A percentile compares a stretch with the other conserved stretches of the same genome.
Evolutionary conservation across 2,888 invertebrate species (phyloP).

Genomic region (Phaedon cochleariae): DNA sequence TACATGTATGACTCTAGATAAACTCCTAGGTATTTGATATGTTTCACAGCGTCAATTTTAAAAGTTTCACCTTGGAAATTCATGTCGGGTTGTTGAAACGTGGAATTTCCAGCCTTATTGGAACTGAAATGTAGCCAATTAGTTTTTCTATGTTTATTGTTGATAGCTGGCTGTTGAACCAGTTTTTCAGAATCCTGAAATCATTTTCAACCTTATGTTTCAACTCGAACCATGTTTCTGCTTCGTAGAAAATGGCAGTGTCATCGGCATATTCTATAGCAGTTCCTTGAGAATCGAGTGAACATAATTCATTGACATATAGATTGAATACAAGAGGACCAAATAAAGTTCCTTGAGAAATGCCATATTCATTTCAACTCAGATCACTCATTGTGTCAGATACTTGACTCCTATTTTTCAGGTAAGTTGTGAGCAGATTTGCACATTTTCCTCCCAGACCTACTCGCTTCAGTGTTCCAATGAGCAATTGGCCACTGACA

Average conservation of each 20-base stretch:
- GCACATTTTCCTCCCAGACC: background rate
- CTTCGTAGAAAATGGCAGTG: background rate
- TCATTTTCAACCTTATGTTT: conserved; percentile 11
- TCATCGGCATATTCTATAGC: background rate
- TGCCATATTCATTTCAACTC: background rate
- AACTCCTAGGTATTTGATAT: background rate
- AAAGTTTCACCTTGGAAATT: background rate
- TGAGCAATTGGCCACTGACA: background rate
- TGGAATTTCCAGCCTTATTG: background rate
- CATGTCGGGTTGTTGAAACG: conserved; percentile 1
- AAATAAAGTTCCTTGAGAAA: conserved; percentile 1
- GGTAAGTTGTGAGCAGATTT: background rate
- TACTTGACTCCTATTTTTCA: background rate
- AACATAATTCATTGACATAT: conserved; percentile 2
- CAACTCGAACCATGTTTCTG: background rate
- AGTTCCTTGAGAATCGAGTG: background rate
- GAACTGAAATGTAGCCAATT: background rate
- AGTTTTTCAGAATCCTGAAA: background rate
- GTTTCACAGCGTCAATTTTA: background rate
- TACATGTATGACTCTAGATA: background rate
- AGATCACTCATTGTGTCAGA: background rate
- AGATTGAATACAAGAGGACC: background rate
- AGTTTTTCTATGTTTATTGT: conserved; percentile 1
- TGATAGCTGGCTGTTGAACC: background rate
- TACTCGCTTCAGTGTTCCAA: background rate